These are phyloP conservation scores for Triplophysa tibetana DNA, from an alignment of 2,113 vertebrate genomes.

Conservation along the genomic window DNA sequence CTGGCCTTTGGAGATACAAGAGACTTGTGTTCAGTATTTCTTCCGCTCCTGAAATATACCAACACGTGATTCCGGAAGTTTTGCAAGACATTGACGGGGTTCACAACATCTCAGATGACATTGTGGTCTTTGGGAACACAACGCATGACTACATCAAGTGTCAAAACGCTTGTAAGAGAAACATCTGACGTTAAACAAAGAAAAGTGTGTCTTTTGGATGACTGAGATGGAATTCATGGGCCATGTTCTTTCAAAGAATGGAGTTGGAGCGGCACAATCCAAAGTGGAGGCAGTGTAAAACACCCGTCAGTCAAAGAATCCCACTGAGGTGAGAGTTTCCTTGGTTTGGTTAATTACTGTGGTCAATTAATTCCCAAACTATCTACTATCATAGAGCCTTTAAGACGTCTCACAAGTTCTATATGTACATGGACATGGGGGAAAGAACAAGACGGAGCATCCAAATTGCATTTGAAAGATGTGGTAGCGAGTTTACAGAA, in stretches of 20 bases:
- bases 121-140: not conserved
- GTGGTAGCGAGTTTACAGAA: not conserved
- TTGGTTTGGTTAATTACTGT: not conserved
- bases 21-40: not conserved
- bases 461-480: not conserved
- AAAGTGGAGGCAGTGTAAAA: slow-evolving; percentile 1
- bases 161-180: not conserved
- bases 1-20: not conserved
- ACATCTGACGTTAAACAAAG: not conserved
- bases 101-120: not conserved
- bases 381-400: not conserved
- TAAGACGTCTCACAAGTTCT: not conserved
- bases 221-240: slow-evolving; percentile 4
- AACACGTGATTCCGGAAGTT: not conserved
- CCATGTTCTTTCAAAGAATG: not conserved
- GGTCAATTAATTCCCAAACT: too few relatives aligned
- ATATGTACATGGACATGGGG: not conserved
- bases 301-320: not conserved
- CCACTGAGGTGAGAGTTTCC: not conserved
- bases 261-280: not conserved
- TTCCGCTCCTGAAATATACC: not conserved
- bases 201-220: not conserved
- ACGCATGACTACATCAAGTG: not conserved
- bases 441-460: not conserved
- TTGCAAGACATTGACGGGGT: not conserved